These are phyloP conservation scores for Crossoptilon crossoptilon DNA, from an alignment of 2,797 vertebrate species.

Conservation along the genomic window DNA sequence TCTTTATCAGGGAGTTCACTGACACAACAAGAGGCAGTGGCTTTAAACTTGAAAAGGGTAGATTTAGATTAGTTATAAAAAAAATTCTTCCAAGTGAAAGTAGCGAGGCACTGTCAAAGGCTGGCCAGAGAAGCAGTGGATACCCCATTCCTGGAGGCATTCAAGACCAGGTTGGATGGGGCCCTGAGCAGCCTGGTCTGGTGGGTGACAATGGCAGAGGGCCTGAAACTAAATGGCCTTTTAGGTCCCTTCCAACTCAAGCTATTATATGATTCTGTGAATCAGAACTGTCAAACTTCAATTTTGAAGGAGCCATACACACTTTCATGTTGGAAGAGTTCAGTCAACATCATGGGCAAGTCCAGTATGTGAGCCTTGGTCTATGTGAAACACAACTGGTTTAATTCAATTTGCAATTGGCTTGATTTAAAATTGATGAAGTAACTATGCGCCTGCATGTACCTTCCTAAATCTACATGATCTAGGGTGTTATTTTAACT, in stretches of 20 bases:
- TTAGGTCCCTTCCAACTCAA: not conserved
- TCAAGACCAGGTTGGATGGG: not conserved
- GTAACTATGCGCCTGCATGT: rapidly evolving
- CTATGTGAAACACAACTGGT: not conserved
- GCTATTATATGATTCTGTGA: not conserved
- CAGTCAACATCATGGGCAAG: rapidly evolving
- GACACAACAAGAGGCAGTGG: not conserved
- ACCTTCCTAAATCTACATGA: not conserved
- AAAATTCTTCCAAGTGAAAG: not conserved
- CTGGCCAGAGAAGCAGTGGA: not conserved
- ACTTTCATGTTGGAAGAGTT: not conserved
- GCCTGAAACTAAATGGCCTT: not conserved
- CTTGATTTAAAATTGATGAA: not conserved
- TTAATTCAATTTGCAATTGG: not conserved
- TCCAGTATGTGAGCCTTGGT: not conserved
- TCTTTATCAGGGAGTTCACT: not conserved
- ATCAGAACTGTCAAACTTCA: not conserved
- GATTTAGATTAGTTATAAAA: not conserved
- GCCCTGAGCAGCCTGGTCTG: not conserved
- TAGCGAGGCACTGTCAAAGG: not conserved
- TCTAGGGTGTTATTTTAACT: not conserved
- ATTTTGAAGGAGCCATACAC: not conserved
- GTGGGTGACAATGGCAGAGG: not conserved
- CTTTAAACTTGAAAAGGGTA: not conserved
- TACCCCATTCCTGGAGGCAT: not conserved